A percentile compares a stretch with the other conserved stretches of the same genome.
Conservation (phyloP, 2,113 vertebrate genomes). For the Galemys pyrenaicus region DNA sequence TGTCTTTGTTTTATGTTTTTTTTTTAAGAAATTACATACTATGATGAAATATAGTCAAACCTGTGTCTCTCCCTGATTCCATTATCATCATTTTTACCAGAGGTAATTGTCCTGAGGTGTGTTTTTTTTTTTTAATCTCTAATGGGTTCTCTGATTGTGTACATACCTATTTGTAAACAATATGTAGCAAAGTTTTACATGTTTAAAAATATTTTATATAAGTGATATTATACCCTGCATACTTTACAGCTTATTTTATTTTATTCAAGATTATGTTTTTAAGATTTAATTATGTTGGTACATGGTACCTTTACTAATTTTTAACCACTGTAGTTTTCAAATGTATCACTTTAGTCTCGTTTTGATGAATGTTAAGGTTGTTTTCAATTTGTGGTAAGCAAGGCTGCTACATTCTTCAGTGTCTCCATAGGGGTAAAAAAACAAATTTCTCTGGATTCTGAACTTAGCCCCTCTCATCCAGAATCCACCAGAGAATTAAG, state of each 20-base stretch:
- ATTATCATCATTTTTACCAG: neutral
- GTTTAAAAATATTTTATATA: constrained; percentile 40
- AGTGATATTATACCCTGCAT: neutral
- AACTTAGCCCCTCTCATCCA: constrained; percentile 9
- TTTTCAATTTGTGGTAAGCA: neutral
- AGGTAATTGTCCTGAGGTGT: neutral
- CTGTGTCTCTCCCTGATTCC: neutral
- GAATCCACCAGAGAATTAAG: constrained; percentile 44
- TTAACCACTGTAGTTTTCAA: neutral
- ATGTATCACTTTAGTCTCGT: neutral
- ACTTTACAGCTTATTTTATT: constrained; percentile 45
- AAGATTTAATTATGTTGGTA: neutral
- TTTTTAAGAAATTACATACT: constrained; percentile 33
- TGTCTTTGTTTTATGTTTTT: constrained; percentile 18
- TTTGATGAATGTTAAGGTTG: neutral
- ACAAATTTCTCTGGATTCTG: constrained; percentile 37
- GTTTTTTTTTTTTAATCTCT: neutral
- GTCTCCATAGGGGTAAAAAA: constrained; percentile 28
- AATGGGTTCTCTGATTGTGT: neutral
- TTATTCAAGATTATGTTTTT: constrained; percentile 4
- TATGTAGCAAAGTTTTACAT: neutral
- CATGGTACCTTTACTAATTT: constrained; percentile 26
- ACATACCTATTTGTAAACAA: neutral
- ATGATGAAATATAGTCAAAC: neutral
- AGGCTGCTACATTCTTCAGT: neutral